Evolutionary conservation across 2,888 invertebrate species (phyloP), one percentile per base, ranked within the genome.

Genomic region (Rhingia rostrata): DNA sequence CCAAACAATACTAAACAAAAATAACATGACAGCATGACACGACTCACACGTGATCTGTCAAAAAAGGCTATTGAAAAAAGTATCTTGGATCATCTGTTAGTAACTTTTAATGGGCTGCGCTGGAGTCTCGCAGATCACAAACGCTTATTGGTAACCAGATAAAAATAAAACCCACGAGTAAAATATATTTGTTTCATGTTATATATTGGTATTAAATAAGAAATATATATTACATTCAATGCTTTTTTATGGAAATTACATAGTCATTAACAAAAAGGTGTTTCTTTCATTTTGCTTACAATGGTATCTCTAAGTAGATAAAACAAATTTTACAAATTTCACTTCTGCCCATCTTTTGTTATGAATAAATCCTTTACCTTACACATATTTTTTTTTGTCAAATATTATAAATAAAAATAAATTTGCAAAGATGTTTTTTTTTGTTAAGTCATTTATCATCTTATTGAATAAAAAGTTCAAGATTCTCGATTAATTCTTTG

Each of bases 181-280:
- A 37, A 41, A 45, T 60, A 10, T 45, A 54, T 67, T 45, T 77
- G 67, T 67, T 60, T 77, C 61, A 60, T 80, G 74, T 80, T 84
- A 80, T 84, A 80, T 80, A 80, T 80, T 80, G 79, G 80, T 84
- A 84, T 80, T 84, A 84, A 84, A 84, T 84, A 84, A 84, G 84
- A 84, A 84, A 80, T 80, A 80, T 84, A 84, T 84, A 80, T 84
- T 84, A 84, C 84, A 84, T 70, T 70, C 32, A 80, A 84, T 84
- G 53, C 58, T 64, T 41, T 72, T 56, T 80, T 74, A 70, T 49
- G 64, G 74, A 84, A 80, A 75, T 80, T 80, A 84, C 84, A 84
- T 75, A 75, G 80, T 74, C 54, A 75, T 84, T 80, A 84, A 84
- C 69, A 80, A 84, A 84, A 80, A 33, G n/a, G 58, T 51, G 1